These are phyloP conservation scores for Elephas maximus DNA, from an alignment of 2,113 vertebrate genomes.

Conservation along the genomic window DNA sequence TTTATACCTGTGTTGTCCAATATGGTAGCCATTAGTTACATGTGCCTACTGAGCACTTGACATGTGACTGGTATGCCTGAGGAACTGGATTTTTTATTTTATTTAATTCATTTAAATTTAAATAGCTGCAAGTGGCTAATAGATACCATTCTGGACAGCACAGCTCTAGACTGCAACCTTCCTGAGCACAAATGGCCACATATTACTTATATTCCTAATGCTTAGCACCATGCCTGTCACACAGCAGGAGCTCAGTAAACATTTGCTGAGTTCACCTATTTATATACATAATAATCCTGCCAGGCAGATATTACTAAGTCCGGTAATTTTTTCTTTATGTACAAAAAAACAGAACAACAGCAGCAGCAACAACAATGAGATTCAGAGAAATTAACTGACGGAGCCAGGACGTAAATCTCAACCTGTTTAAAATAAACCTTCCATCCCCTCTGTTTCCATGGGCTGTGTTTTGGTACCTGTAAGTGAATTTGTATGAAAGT, in stretches of 20 bases:
- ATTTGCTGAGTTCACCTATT: neutral
- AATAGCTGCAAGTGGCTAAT: neutral
- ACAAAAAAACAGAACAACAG: neutral
- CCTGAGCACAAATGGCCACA: neutral
- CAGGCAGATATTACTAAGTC: no score
- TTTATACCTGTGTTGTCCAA: neutral
- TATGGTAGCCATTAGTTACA: neutral
- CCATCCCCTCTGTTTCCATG: neutral
- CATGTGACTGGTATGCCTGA: neutral
- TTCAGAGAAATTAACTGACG: neutral
- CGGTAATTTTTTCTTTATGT: neutral
- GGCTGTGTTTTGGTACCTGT: neutral
- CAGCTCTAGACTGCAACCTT: neutral
- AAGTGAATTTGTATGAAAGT: conserved; percentile 10
- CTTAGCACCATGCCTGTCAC: neutral
- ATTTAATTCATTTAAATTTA: neutral
- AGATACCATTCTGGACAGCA: neutral
- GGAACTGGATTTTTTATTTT: neutral
- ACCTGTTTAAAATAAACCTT: neutral
- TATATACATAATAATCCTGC: neutral
- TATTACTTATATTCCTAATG: neutral
- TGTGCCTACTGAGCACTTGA: neutral
- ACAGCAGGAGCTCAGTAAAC: neutral
- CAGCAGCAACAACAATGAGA: neutral
- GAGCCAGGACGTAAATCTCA: neutral